Percentiles rank a stretch among this genome's conserved stretches.
phyloP scores from a whole-genome alignment of 2,113 vertebrate species.

The Nycticryphes semicollaris region DNA sequence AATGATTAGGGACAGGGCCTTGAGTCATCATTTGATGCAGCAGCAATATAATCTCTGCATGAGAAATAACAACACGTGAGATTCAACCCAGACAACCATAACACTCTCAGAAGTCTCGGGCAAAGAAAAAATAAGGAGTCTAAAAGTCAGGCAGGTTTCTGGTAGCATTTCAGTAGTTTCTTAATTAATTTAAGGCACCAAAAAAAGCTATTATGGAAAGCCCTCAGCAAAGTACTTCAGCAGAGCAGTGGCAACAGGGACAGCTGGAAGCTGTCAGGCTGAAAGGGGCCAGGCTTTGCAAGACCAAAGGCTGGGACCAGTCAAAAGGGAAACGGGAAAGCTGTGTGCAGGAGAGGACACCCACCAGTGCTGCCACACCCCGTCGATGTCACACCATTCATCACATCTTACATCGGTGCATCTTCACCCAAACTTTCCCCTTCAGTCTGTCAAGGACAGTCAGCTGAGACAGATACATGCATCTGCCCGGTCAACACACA shows the following conservation, averaged over 20 bases:
- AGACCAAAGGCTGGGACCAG: background rate
- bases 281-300: background rate
- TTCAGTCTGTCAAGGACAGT: background rate
- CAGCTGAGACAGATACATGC: background rate
- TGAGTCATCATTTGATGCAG: background rate
- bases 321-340: background rate
- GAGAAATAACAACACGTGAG: background rate
- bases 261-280: background rate
- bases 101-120: background rate
- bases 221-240: background rate
- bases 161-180: background rate
- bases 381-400: rapidly evolving
- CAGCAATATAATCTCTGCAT: background rate
- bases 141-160: background rate
- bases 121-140: background rate
- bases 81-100: background rate
- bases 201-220: background rate
- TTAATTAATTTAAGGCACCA: background rate
- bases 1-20: background rate
- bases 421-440: background rate
- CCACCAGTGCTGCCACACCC: background rate
- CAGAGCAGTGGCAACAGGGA: background rate
- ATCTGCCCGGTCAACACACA: background rate
- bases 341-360: background rate
- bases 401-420: background rate